A percentile compares a stretch with the other conserved stretches of the same genome.
Conservation (phyloP, 2,797 vertebrate genomes). For the Trematomus bernacchii region DNA sequence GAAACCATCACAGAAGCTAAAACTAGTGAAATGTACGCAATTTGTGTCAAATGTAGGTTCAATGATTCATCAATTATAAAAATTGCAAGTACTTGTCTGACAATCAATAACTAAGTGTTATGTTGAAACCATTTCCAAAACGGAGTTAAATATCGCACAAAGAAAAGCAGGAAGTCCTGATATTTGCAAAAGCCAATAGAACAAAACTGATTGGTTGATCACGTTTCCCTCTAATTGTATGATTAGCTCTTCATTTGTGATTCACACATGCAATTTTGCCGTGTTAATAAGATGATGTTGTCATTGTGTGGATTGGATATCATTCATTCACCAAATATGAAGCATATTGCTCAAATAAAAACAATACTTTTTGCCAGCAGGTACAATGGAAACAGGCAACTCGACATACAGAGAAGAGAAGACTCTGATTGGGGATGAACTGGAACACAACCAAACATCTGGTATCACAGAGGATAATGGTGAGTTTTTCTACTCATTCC, state of each 20-base stretch:
- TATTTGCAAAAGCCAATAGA: background rate
- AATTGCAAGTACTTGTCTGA: background rate
- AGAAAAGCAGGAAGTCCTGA: background rate
- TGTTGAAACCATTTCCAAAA: no score
- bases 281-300: background rate
- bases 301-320: background rate
- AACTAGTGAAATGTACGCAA: background rate
- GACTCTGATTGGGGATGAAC: background rate
- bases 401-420: slow-evolving; percentile 1
- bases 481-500: slow-evolving; percentile 24
- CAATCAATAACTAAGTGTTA: background rate
- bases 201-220: no score
- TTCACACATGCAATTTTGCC: background rate
- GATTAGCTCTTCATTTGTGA: no score
- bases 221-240: no score
- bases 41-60: background rate
- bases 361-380: slow-evolving; percentile 23
- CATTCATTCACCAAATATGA: background rate
- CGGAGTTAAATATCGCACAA: background rate
- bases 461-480: slow-evolving; percentile 54
- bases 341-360: background rate
- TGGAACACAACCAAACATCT: slow-evolving; percentile 28
- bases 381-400: background rate
- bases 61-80: no score
- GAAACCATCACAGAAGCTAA: background rate